Percentiles rank a stretch among this genome's conserved stretches.
phyloP scores from a whole-genome alignment of 2,888 invertebrate genomes.

The Therioaphis trifolii region DNA sequence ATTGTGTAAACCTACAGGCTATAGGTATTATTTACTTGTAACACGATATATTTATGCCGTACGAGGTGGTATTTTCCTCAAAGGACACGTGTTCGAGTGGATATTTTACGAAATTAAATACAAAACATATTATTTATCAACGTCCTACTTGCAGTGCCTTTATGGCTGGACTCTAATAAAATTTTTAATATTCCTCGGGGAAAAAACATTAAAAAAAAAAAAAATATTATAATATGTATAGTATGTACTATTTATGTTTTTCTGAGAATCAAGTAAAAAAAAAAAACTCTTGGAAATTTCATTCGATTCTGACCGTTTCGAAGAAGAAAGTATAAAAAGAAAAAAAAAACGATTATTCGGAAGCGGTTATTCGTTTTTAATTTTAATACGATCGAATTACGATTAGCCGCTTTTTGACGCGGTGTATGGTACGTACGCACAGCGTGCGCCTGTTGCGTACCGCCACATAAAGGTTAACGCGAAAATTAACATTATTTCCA shows the following conservation, averaged over 20 bases:
- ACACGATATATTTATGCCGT: neutral
- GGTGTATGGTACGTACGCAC: neutral
- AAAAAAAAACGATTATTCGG: neutral
- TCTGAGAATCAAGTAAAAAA: too few species aligned
- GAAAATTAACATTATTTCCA: conserved; percentile 56
- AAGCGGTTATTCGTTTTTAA: neutral
- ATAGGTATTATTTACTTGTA: neutral
- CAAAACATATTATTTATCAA: too few species aligned
- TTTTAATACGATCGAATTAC: too few species aligned
- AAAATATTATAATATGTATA: too few species aligned
- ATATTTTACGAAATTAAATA: neutral
- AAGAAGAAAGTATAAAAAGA: neutral
- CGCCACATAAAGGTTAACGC: conserved; percentile 10
- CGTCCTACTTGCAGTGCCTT: too few species aligned
- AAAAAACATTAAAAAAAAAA: neutral
- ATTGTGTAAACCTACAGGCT: neutral
- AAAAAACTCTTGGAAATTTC: conserved; percentile 6
- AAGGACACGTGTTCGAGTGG: neutral
- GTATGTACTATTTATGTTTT: too few species aligned
- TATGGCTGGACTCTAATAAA: too few species aligned
- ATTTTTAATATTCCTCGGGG: too few species aligned
- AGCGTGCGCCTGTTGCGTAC: neutral
- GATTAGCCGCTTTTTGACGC: neutral
- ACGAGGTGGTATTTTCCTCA: neutral
- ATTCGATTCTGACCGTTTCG: neutral